Evolutionary conservation across 2,113 vertebrate species (phyloP).

Genomic region (Montifringilla adamsi): DNA sequence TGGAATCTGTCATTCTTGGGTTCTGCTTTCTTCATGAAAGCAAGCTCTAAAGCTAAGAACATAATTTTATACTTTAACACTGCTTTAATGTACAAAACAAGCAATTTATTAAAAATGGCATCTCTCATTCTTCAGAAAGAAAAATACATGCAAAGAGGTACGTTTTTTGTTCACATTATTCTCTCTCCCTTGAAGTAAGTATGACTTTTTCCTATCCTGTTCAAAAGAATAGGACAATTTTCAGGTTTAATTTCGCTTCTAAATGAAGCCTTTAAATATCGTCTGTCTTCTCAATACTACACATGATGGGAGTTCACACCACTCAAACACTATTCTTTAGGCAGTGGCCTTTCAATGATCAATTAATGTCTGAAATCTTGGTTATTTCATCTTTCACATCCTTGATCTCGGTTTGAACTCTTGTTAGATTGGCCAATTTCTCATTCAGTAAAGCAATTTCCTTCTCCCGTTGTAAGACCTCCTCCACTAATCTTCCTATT

Average conservation of each 20-base stretch:
- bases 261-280: neutral
- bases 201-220: neutral
- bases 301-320: neutral
- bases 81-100: slow-evolving; percentile 31
- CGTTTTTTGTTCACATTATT: fast-evolving
- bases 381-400: slow-evolving; percentile 69
- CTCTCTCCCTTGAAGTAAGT: neutral
- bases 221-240: neutral
- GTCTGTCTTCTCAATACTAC: neutral
- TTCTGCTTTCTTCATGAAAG: neutral
- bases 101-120: neutral
- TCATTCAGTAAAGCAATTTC: slow-evolving; percentile 82
- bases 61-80: neutral
- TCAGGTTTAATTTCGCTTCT: neutral
- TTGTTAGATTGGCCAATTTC: slow-evolving; percentile 79
- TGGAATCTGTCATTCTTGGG: neutral
- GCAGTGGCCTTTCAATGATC: neutral
- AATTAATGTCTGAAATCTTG: slow-evolving; percentile 70
- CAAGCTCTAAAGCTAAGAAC: neutral
- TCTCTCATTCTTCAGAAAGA: neutral
- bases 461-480: slow-evolving; percentile 76
- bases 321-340: neutral
- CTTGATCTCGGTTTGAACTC: slow-evolving; percentile 71
- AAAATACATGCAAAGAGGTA: neutral
- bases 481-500: slow-evolving; percentile 85